Percentiles rank a stretch among this genome's conserved stretches.
phyloP scores from a whole-genome alignment of 2,113 vertebrate species.

The Nyctereutes procyonoides region DNA sequence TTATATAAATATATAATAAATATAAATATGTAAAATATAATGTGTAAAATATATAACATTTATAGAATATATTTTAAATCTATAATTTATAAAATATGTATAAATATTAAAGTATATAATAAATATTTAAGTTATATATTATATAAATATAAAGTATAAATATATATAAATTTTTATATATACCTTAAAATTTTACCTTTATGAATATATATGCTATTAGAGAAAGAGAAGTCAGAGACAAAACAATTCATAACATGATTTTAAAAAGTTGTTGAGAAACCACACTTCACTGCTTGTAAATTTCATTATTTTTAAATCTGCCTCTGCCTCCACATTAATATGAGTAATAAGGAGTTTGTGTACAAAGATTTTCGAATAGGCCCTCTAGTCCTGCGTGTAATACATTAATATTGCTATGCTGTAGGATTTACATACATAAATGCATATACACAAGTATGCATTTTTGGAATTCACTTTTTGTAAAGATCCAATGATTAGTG shows the following conservation, averaged over 20 bases:
- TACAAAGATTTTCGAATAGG: neutral
- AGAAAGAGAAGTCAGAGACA: neutral
- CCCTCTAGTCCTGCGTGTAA: neutral
- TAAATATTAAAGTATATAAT: too few relatives aligned
- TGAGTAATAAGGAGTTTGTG: neutral
- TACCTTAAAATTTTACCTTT: neutral
- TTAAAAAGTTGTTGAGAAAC: neutral
- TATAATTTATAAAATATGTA: too few relatives aligned
- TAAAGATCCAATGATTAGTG: neutral
- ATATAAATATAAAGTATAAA: too few relatives aligned
- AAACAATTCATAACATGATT: neutral
- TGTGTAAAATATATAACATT: too few relatives aligned
- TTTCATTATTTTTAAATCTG: neutral
- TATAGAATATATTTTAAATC: too few relatives aligned
- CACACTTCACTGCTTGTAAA: neutral
- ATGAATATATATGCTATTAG: neutral
- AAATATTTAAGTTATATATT: too few relatives aligned
- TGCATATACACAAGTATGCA: neutral
- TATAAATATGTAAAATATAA: too few relatives aligned
- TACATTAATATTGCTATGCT: neutral
- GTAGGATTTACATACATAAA: neutral
- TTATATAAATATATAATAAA: too few relatives aligned
- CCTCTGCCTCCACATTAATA: neutral
- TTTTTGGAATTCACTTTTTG: neutral
- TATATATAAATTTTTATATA: too few relatives aligned